A percentile compares a stretch with the other conserved stretches of the same genome.
phyloP scores from a whole-genome alignment of 2,888 invertebrate species.

The Sialis fuliginosa region DNA sequence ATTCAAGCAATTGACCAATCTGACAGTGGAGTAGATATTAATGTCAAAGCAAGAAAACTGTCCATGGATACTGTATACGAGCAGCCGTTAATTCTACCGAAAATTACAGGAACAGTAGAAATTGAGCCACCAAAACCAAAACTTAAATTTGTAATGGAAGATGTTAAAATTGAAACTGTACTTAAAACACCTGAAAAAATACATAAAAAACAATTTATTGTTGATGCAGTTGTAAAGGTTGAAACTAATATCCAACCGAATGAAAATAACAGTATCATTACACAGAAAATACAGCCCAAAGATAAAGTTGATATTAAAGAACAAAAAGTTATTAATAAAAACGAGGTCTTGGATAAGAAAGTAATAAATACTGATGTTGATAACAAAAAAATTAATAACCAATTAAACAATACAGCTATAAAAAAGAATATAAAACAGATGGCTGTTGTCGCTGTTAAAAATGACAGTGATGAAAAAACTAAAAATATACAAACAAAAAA shows the following conservation, averaged over 20 bases:
- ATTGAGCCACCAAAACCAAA: conserved; percentile 26
- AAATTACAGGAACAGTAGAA: conserved; percentile 35
- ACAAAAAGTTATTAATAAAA: no score
- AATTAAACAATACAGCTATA: background rate
- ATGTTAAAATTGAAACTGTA: conserved; percentile 38
- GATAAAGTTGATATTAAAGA: conserved; percentile 23
- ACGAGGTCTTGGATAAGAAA: no score
- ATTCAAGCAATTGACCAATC: no score
- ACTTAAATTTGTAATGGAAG: conserved; percentile 35
- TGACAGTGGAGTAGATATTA: no score
- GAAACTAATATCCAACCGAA: background rate
- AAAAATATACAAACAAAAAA: background rate
- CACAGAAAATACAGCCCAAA: conserved; percentile 14
- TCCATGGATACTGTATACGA: no score
- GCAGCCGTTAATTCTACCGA: conserved; percentile 21
- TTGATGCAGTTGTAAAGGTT: conserved; percentile 6
- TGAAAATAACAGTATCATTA: background rate
- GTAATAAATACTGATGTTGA: background rate
- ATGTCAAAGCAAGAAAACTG: no score
- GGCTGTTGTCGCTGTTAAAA: background rate
- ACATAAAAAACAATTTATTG: conserved; percentile 1
- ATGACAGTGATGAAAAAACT: background rate
- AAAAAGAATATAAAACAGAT: background rate
- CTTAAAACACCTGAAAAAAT: conserved; percentile 3
- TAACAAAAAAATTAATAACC: background rate